Base-by-base conservation (phyloP, 2,113 vertebrate species). In the Neopipo cinnamomea region DNA sequence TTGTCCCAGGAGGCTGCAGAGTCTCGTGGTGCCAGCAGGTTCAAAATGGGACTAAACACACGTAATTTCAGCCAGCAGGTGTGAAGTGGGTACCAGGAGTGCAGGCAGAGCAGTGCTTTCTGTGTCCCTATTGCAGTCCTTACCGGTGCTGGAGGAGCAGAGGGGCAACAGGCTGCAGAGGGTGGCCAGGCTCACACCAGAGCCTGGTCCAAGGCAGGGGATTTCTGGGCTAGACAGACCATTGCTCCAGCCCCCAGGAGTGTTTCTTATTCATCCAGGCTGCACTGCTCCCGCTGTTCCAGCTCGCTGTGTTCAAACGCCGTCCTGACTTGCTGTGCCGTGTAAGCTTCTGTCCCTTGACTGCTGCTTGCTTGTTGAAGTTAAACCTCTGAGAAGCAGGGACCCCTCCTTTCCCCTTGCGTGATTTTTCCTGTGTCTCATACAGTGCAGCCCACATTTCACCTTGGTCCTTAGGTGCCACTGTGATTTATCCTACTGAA, bases 71-170 rank as follows among this genome's bases (percentile, higher is more conserved):
- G 22, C 6, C 31, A 44, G 30, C 8, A 49, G 44, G 28, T 37
- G 12, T 1, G 1, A 56, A 56, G 61, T 15, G 39, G 35, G 7
- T 44, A 3, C 23, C 3, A 33, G 25, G 2, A 35, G 9, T 9
- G 12, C 49, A 27, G 39, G 11, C 3, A 41, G 47, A 78, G 47
- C 74, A 46, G 35, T 7, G 41, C 10, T 87, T 35, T 42, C 44
- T 35, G 0, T 22, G 27, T 37, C 53, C 44, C 67, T 33, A 0
- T 1, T 35, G 30, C 44, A 24, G 28, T 24, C 1, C 0, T 15
- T 37, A 5, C 27, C 33, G 81, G 16, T 30, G 30, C 78, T 39
- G 44, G 23, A 47, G 72, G 35, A 91, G 72, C 44, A 25, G 28
- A 9, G 63, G 24, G 13, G 7, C 35, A 59, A 6, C 2, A 25